Evolutionary conservation across 2,888 invertebrate genomes (phyloP), one percentile per base, ranked within the genome.

Genomic region (Sinopyrophorus schimmeli): DNA sequence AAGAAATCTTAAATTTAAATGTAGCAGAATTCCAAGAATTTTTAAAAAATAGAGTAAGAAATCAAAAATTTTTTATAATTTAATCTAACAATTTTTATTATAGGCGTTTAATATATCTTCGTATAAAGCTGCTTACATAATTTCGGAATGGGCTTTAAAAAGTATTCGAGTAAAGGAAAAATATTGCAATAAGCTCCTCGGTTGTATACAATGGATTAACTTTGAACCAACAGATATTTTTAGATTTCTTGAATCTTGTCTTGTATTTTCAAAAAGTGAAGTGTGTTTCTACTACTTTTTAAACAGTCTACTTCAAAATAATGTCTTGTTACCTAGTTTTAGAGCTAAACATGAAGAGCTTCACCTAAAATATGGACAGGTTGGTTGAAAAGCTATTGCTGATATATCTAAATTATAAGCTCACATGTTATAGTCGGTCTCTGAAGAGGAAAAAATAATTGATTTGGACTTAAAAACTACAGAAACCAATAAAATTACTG

Each of bases 211-310:
- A 47, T 77, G 78, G 72, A 70, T 69, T 42, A 68, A 68, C 48
- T 63, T 77, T 51, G 76, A 77, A 59, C 74, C 74, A n/a, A 67
- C 69, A 37, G 71, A 74, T 53, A 74, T 78, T 50, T 74, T 74
- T 31, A 77, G 78, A 55, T 79, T 81, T 56, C 72, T 83, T 46
- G 79, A 82, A 55, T 76, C 72, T 16, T 79, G 80, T 53, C 74
- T 77, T 26, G 69, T 83, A 37, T 81, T 80, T 64, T 73, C 73
- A 10, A 76, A 77, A 42, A 81, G 80, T 60, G 80, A 80, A 60
- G 68, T 77, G 28, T 80, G 79, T 60, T 72, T 82, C 39, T 81
- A 77, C 64, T 73, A 77, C 49, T 69, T 83, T 41, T 68, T 84
- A 39, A 68, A 71, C 54, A 67, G 67, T 58, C 62, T 74, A 53